Evolutionary conservation across 2,888 invertebrate species (phyloP).

Genomic region (Steinernema carpocapsae): DNA sequence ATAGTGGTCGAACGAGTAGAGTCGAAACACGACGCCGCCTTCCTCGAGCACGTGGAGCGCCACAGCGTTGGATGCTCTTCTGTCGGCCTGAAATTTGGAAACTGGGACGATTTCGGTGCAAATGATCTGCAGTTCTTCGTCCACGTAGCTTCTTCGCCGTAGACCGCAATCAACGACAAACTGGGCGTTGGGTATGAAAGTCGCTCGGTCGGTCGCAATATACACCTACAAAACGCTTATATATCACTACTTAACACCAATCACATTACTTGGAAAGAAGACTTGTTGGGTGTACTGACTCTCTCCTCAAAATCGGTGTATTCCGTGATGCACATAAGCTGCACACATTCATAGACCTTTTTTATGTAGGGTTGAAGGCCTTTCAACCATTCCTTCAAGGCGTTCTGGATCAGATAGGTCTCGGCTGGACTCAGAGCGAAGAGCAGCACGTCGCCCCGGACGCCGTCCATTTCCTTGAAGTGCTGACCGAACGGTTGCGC

Average conservation of each 20-base stretch:
- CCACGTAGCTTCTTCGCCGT: neutral
- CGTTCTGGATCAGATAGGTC: neutral
- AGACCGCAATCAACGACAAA: conserved; percentile 9
- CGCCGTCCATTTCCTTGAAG: neutral
- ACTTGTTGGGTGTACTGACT: too few relatives aligned
- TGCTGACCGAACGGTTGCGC: neutral
- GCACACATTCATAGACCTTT: neutral
- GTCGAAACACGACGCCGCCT: neutral
- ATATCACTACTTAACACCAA: neutral
- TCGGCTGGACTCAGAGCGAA: conserved; percentile 9
- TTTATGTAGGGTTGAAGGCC: too few relatives aligned
- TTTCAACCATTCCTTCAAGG: too few relatives aligned
- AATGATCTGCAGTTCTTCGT: neutral
- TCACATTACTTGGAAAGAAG: too few relatives aligned
- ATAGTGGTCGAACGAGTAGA: neutral
- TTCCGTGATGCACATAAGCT: neutral
- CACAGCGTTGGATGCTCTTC: conserved; percentile 11
- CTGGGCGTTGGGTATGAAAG: neutral
- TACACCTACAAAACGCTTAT: neutral
- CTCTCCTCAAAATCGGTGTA: neutral
- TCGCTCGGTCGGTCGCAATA: neutral
- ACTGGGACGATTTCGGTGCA: conserved; percentile 1
- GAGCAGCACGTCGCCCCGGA: neutral
- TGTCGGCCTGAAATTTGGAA: neutral
- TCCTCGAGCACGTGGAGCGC: too few relatives aligned